These are phyloP conservation scores for Malachius bipustulatus DNA, from an alignment of 2,888 invertebrate genomes.

Conservation along the genomic window DNA sequence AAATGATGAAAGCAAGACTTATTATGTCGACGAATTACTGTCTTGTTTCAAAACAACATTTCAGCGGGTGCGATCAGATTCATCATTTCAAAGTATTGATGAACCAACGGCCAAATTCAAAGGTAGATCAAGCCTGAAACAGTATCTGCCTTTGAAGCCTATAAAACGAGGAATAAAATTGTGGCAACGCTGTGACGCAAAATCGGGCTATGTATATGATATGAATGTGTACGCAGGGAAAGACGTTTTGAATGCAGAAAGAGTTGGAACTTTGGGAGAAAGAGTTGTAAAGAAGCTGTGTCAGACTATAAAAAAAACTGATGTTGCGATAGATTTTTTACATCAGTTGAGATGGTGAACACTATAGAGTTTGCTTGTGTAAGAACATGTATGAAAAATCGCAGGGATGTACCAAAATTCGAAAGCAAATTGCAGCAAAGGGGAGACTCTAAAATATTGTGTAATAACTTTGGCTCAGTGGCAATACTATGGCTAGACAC, in stretches of 20 bases:
- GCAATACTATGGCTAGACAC: conserved; percentile 3
- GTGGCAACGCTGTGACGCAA: conserved; percentile 1
- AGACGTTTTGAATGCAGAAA: conserved; percentile 6
- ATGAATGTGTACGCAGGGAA: conserved; percentile 13
- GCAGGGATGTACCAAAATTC: neutral
- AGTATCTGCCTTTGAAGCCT: neutral
- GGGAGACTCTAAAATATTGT: neutral
- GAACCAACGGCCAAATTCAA: conserved; percentile 1
- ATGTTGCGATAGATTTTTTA: conserved; percentile 1
- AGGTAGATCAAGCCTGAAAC: neutral
- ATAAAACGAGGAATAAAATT: conserved; percentile 4
- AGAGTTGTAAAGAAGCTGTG: conserved; percentile 11
- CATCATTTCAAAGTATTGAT: neutral
- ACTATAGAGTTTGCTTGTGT: conserved; percentile 1
- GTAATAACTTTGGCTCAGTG: conserved; percentile 1
- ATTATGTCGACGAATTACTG: neutral
- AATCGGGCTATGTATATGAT: conserved; percentile 14
- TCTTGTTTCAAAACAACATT: neutral
- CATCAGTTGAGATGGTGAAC: neutral
- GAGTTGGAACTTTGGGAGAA: conserved; percentile 16
- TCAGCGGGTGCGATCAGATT: neutral
- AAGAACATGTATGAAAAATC: neutral
- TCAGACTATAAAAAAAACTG: conserved; percentile 6
- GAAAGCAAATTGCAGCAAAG: neutral
- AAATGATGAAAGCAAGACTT: neutral